A percentile compares a stretch with the other conserved stretches of the same genome.
phyloP scores from a whole-genome alignment of 1,140 invertebrate genomes.

The Sycophaga agraensis region DNA sequence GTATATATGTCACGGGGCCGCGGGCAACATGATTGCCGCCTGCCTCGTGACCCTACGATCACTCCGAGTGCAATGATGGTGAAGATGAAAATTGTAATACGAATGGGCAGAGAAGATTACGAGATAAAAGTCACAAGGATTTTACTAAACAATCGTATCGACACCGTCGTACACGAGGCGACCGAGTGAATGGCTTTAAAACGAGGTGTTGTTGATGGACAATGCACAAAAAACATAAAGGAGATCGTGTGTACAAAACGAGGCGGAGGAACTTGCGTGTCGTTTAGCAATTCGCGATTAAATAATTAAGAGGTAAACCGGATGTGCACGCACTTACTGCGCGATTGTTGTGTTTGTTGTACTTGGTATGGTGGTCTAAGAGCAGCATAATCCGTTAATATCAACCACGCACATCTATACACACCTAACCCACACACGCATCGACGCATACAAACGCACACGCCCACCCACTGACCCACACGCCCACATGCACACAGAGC shows the following conservation, averaged over 20 bases:
- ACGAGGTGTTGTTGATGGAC: conserved; percentile 3
- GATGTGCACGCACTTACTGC: conserved; percentile 21
- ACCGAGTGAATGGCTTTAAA: conserved; percentile 21
- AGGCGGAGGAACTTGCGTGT: conserved; percentile 13
- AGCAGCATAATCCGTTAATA: conserved; percentile 57
- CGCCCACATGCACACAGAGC: no score
- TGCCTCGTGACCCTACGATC: conserved; percentile 19
- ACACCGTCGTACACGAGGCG: conserved; percentile 1
- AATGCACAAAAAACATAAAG: conserved; percentile 29
- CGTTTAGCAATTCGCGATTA: background rate
- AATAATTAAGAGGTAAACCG: background rate
- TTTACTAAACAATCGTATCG: conserved; percentile 15
- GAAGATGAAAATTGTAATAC: conserved; percentile 9
- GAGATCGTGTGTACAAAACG: no score
- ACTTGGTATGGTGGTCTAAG: conserved; percentile 49
- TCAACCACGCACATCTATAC: conserved; percentile 23
- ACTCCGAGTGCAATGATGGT: conserved; percentile 24
- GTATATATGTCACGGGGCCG: conserved; percentile 54
- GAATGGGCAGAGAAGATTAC: background rate
- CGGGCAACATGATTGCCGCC: conserved; percentile 21
- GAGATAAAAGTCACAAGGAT: background rate
- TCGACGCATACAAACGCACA: background rate
- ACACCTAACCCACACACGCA: background rate
- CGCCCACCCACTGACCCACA: background rate
- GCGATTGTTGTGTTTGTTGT: conserved; percentile 52